Base-by-base conservation (phyloP, 2,888 invertebrate species). In the Caenorhabditis becei region DNA sequence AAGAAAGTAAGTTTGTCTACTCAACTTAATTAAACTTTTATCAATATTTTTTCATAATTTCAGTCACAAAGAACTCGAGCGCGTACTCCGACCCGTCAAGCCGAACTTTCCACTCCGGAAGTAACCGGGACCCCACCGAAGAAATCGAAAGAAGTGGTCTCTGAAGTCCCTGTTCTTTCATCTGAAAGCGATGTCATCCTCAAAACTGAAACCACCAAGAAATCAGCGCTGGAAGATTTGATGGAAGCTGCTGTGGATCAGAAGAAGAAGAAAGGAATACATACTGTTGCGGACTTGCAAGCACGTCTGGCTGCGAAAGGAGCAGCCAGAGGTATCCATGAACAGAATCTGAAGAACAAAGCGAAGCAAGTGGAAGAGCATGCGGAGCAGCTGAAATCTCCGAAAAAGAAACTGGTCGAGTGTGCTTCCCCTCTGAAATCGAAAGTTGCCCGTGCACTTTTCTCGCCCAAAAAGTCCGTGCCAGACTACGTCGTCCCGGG, bases 241-340 rank as follows among this genome's bases (percentile, higher is more conserved):
- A 59, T 78, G 53, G 70, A 70, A 54, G 28, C 35, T 7, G n/a
- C 51, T 14, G 49, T 11, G 10, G 32, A 65, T 16, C 20, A 32
- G 23, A 78, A 72, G 32, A 72, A 78, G 49, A 78, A 54, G 32
- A 56, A 53, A 26, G 62, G 41, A n/a, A 51, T 61, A 2, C 47
- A 74, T 49, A 82, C 77, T 26, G 82, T 82, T 0, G 77, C 77
- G 0, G 82, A 82, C 65, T 61, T 82, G 35, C 82, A 82, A 61
- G 72, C 82, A 7, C 49, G 65, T 32, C 35, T 82, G 14, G 82
- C 77, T 0, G 59, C 54, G 35, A 77, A 77, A 44, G 82, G 82
- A 14, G 82, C 82, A 1, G 77, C 72, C 0, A 51, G 28, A 41
- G 53, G 59, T 4, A 58, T 82, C 41, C 82, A 82, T 65, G 69